Evolutionary conservation across 2,113 vertebrate species (phyloP), one percentile per base, ranked within the genome.

Genomic region (Zootoca vivipara): DNA sequence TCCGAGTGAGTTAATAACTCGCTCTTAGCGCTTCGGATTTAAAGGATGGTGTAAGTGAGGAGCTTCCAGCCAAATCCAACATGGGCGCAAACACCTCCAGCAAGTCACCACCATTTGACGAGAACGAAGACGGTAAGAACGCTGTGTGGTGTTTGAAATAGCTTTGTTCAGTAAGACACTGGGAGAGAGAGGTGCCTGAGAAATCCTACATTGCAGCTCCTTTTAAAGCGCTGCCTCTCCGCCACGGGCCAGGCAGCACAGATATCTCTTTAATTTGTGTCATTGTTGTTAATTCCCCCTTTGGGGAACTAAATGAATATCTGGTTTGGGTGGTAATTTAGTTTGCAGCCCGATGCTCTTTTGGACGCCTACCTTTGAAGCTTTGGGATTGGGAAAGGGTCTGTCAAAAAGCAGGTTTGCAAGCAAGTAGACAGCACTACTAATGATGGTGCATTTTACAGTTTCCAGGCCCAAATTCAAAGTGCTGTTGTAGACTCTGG

Each of bases 11-110:
- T 28, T 82, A 86, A 75, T 38, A 42, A 42, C 81, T 0, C n/a
- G 0, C 13, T 24, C 65, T 38, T 24, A 40, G 5, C 70, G 0
- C 52, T 77, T 62, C 1, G 0, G 7, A 85, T 90, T 52, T n/a
- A 0, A 20, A 35, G 35, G 56, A 89, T 74, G 58, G 89, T 84
- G 5, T 94, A 94, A 72, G 82, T 56, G 8, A 58, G 79, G 26
- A 73, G 67, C 5, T 87, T 46, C 18, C 87, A 70, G 70, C 89
- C 86, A 86, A 86, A 16, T 80, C 7, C 92, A 91, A 79, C 94
- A 99, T 99, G 99, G 99, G 99, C 90, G 98, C 98, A 87, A 98
- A 97, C 92, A 96, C 97, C 92, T 99, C 99, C 94, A 98, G 97
- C 97, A 99, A 97, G 94, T 87, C 97, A 40, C 94, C 96, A 0